Percentiles rank a stretch among this genome's conserved stretches.
phyloP scores from a whole-genome alignment of 2,888 invertebrate genomes.

The Gastracanthus pulcherrimus region DNA sequence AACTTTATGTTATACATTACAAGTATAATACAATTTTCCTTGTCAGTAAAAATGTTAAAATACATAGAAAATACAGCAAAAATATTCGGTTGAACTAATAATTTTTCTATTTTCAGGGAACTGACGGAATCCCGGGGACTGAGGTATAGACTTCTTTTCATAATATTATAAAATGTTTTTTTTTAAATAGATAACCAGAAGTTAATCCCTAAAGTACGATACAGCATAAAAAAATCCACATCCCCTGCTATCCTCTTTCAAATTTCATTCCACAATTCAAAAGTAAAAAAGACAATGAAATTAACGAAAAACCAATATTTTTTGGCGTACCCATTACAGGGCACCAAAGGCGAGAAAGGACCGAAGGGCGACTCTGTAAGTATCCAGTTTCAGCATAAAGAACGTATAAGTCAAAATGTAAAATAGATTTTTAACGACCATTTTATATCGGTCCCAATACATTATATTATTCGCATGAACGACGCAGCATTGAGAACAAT shows the following conservation, averaged over 20 bases:
- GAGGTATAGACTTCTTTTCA: conserved; percentile 81
- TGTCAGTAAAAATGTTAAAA: conserved; percentile 16
- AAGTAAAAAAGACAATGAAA: conserved; percentile 44
- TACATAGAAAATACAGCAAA: conserved; percentile 52
- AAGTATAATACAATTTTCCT: background rate
- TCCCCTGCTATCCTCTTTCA: background rate
- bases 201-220: background rate
- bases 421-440: background rate
- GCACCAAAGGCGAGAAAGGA: conserved; percentile 94
- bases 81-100: background rate
- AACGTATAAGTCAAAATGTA: background rate
- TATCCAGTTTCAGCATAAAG: conserved; percentile 66
- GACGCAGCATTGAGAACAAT: conserved; percentile 50
- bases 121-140: conserved; percentile 95
- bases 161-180: background rate
- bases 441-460: background rate
- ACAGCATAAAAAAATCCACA: background rate
- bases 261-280: too few species aligned
- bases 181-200: background rate
- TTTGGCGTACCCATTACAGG: conserved; percentile 80
- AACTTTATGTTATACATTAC: too few species aligned
- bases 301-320: conserved; percentile 59
- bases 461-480: conserved; percentile 48
- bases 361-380: conserved; percentile 91
- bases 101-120: conserved; percentile 83